phyloP scores from a whole-genome alignment of 2,888 invertebrate species.

The Acrocyrtus sp. region DNA sequence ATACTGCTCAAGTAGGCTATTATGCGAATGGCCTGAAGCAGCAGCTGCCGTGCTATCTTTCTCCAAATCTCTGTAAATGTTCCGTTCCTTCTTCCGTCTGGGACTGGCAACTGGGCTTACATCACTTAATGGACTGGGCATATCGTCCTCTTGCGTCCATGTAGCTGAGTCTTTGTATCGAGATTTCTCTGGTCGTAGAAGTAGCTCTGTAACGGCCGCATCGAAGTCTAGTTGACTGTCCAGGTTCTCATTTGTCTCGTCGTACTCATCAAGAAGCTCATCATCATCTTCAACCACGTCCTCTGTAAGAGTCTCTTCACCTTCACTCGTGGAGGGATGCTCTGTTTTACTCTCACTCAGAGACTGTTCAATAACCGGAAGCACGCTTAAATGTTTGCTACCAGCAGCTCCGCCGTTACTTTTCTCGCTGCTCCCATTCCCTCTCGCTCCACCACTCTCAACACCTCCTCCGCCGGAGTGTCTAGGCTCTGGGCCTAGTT shows the following conservation, averaged over 20 bases:
- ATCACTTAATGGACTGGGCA: conserved; percentile 60
- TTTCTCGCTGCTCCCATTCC: conserved; percentile 8
- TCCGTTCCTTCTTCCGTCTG: conserved; percentile 23
- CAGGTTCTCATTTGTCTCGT: conserved; percentile 50
- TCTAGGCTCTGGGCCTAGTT: conserved; percentile 6
- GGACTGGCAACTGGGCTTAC: conserved; percentile 60
- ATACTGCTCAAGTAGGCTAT: conserved; percentile 43
- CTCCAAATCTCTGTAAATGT: conserved; percentile 24
- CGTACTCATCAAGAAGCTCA: conserved; percentile 52
- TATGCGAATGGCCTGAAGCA: conserved; percentile 40
- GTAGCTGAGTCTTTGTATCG: conserved; percentile 60
- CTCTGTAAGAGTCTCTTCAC: conserved; percentile 41
- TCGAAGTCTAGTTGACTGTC: conserved; percentile 53
- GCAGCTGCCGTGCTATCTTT: conserved; percentile 5
- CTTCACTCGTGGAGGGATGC: conserved; percentile 44
- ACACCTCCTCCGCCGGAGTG: conserved; percentile 1
- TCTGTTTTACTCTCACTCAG: conserved; percentile 43
- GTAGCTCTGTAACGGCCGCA: conserved; percentile 41
- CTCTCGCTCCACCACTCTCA: conserved; percentile 4
- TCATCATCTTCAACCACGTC: conserved; percentile 49
- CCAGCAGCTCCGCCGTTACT: too few species aligned
- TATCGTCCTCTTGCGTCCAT: conserved; percentile 63
- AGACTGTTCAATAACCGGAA: conserved; percentile 41
- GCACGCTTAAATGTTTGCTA: conserved; percentile 15
- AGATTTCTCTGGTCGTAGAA: conserved; percentile 21